Base-by-base conservation (phyloP, 2,113 vertebrate genomes). In the Alligator sinensis region DNA sequence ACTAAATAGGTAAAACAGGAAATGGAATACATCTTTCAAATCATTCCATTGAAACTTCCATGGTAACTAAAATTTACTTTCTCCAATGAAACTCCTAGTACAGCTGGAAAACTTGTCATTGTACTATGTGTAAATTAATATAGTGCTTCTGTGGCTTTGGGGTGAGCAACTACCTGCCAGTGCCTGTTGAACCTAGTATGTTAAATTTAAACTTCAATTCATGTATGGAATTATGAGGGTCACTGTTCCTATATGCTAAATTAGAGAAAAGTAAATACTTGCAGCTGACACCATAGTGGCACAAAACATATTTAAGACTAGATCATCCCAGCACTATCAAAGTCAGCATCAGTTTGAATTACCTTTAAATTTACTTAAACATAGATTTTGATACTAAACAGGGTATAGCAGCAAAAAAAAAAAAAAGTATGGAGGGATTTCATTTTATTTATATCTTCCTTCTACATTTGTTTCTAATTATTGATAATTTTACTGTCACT, bases 391-490 rank as follows among this genome's bases (percentile, higher is more conserved):
- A 72, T 93, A 38, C 54, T 79, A 77, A 95, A 74, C 27, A 81
- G 24, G 80, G 9, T 11, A 57, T 30, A 93, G 66, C 21, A 77
- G 57, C 47, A 34, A 34, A 34, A 34, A 95, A 59, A 86, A 96
- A 92, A 93, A 88, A 94, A 92, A 81, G 82, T 91, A 75, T 83
- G 22, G 61, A 89, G 58, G 62, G 62, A 86, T 88, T 92, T 80
- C n/a, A 76, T 54, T 91, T 59, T 34, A 27, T 84, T 88, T 60
- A 28, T 72, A 27, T 77, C 30, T 86, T 94, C 34, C 88, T 95
- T 77, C 88, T 95, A 89, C 74, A 25, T 85, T 94, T 94, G 84
- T 5, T 66, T 75, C 79, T 90, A 94, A 92, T 95, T 87, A 92
- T 90, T 86, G 88, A 62, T 70, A 85, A 88, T 83, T 95, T 87